Base-by-base conservation (phyloP, 2,113 vertebrate genomes). In the Ctenodactylus gundi region DNA sequence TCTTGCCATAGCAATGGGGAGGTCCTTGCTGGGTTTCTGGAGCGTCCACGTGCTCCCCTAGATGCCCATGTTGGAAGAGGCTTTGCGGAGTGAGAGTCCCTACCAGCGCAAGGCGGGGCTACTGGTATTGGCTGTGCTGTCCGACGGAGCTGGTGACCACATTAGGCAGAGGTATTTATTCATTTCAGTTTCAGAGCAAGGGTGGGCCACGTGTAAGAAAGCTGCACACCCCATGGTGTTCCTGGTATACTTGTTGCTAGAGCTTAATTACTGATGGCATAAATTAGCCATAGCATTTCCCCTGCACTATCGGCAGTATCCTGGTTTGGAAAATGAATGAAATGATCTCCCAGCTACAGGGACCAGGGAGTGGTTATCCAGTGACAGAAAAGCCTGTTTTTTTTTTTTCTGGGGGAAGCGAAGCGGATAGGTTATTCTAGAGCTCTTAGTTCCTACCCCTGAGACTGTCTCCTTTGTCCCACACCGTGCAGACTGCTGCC, bases 91-190 rank as follows among this genome's bases (percentile, higher is more conserved):
- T 88, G 95, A 98, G 31, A 98, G 97, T 67, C 98, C 98, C 0
- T 99, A 99, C 88, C 98, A 99, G 78, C 98, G 98, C 64, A 99
- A 99, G 94, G 99, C 99, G 0, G 99, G 99, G 4, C 98, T 99
- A 51, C 98, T 99, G 98, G 98, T 99, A 80, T 95, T 99, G n/a
- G 99, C 99, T 1, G 99, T 99, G 60, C 95, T 99, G 91, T 99
- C 99, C 1, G 99, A 99, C 76, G 99, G 99, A 91, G 99, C 99
- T 92, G 99, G 99, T 0, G 99, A 99, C 95, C 98, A 99, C 97
- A 99, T 99, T 93, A 98, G 99, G 60, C 98, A 98, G 34, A 99
- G 98, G 99, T 99, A 94, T 8, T 96, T 87, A 1, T 70, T 68
- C 0, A 7, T 0, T 70, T 29, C 23, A 77, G 34, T 23, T 31